phyloP scores from a whole-genome alignment of 2,113 vertebrate genomes.

The Oryzias celebensis region DNA sequence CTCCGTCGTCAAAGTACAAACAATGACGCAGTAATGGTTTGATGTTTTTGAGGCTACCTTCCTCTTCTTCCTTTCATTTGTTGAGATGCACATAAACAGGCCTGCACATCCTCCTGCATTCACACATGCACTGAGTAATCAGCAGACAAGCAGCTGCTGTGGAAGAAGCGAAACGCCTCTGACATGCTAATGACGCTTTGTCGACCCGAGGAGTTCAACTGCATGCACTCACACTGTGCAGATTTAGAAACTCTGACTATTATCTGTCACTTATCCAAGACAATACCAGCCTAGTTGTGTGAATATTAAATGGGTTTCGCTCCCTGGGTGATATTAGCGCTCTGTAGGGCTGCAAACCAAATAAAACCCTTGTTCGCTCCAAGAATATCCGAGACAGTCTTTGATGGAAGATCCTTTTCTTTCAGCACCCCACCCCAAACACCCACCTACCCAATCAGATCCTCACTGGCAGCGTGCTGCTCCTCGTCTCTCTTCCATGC shows the following conservation, averaged over 20 bases:
- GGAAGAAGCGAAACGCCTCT: conserved; percentile 45
- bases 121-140: conserved; percentile 43
- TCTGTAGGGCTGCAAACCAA: conserved; percentile 57
- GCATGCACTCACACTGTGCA: conserved; percentile 16
- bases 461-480: conserved; percentile 56
- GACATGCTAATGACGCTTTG: conserved; percentile 62
- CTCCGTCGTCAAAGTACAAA: conserved; percentile 50
- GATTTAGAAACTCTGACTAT: conserved; percentile 37
- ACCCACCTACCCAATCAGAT: conserved; percentile 67
- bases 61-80: conserved; percentile 37
- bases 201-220: conserved; percentile 40
- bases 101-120: conserved; percentile 10
- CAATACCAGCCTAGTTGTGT: conserved; percentile 31
- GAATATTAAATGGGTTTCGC: conserved; percentile 56
- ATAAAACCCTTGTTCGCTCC: conserved; percentile 59
- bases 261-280: conserved; percentile 38
- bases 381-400: conserved; percentile 69
- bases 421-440: conserved; percentile 37
- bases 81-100: conserved; percentile 14
- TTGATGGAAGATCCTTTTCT: conserved; percentile 69
- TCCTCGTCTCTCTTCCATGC: conserved; percentile 65
- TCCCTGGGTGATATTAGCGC: conserved; percentile 33
- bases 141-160: conserved; percentile 62
- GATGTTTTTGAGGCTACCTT: conserved; percentile 58
- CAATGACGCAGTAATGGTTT: conserved; percentile 25